These are phyloP conservation scores for Bergia puertoricense DNA, from an alignment of 92 coral and sea anemone genomes.

Conservation along the genomic window DNA sequence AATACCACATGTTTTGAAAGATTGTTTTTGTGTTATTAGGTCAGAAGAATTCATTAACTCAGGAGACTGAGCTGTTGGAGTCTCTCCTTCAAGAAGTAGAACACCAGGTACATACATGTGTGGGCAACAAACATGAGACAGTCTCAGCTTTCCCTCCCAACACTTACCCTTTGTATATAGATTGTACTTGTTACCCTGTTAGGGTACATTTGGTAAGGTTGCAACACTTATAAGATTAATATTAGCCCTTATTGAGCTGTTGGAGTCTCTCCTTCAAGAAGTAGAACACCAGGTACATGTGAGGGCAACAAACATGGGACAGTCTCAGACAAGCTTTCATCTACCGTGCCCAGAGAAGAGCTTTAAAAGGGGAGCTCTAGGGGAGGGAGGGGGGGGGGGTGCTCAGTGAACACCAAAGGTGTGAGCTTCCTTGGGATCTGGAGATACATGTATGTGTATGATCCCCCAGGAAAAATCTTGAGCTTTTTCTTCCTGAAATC, in stretches of 20 bases:
- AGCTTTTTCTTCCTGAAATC: no score
- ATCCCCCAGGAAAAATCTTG: no score
- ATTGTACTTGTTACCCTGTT: no score
- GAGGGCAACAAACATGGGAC: not conserved
- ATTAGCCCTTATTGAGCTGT: not conserved
- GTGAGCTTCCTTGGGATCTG: no score
- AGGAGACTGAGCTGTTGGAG: conserved; percentile 94
- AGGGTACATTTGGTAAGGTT: no score
- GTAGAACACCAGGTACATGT: conserved; percentile 93
- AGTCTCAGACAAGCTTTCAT: not conserved
- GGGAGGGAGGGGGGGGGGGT: no score
- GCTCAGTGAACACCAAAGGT: no score
- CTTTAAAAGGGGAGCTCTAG: no score
- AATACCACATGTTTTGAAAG: not conserved
- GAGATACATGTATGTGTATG: no score
- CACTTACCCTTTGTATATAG: not conserved
- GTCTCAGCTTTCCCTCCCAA: not conserved
- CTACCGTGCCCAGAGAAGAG: no score
- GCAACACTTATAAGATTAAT: no score
- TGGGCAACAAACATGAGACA: not conserved
- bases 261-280: conserved; percentile 93
- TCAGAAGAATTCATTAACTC: conserved; percentile 94
- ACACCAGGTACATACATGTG: conserved; percentile 75
- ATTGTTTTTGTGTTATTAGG: conserved; percentile 49
- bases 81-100: conserved; percentile 96